Conservation (phyloP, 2,888 invertebrate genomes). For the Phymatocera aterrima region DNA sequence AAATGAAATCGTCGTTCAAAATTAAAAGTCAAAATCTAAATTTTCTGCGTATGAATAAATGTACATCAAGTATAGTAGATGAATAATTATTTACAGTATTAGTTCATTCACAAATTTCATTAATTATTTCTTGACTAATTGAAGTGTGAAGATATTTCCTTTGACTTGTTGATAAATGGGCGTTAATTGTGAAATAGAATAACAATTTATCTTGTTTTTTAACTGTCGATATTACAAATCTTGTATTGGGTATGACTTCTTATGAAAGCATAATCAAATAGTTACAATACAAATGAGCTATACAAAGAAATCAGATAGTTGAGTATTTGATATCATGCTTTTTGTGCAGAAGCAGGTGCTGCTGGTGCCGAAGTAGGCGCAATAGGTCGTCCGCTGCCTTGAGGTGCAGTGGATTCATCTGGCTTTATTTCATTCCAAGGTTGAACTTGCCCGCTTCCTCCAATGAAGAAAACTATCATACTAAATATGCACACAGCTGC, state of each 20-base stretch:
- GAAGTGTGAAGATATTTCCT: neutral
- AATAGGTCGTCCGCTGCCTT: neutral
- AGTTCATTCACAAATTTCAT: neutral
- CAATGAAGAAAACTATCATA: conserved; percentile 70
- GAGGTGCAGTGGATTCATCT: conserved; percentile 3
- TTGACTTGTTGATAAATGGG: neutral
- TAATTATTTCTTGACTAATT: neutral
- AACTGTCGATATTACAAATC: neutral
- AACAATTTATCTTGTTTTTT: neutral
- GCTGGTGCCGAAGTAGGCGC: neutral
- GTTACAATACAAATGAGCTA: neutral
- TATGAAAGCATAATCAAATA: neutral
- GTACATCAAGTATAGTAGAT: neutral
- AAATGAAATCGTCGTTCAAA: neutral
- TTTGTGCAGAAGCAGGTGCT: conserved; percentile 5
- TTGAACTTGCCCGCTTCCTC: conserved; percentile 72
- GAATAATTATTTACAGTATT: neutral
- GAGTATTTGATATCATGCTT: conserved; percentile 5
- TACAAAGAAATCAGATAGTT: neutral
- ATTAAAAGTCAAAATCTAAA: neutral
- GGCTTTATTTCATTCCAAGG: conserved; percentile 68
- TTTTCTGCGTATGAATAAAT: neutral
- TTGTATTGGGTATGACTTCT: neutral
- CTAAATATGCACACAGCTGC: conserved; percentile 66
- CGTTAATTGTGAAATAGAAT: conserved; percentile 5